Evolutionary conservation across 2,888 invertebrate species (phyloP).

Genomic region (Ormyrus nitidulus): DNA sequence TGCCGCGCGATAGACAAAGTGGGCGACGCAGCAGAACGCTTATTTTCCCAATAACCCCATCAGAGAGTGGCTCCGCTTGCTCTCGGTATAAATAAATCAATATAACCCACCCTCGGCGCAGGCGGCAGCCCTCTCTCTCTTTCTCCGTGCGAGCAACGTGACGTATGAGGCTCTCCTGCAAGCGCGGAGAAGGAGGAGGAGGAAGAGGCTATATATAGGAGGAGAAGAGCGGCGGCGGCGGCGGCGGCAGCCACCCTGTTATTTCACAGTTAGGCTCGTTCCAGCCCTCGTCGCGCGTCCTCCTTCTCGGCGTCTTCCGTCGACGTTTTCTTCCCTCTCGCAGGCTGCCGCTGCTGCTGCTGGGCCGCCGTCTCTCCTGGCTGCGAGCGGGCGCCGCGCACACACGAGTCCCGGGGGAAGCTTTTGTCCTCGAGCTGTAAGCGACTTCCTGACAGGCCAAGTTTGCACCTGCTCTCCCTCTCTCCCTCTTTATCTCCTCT

Average conservation of each 20-base stretch:
- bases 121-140: slow-evolving; percentile 60
- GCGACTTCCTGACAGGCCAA: slow-evolving; percentile 75
- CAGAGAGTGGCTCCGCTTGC: slow-evolving; percentile 59
- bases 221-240: slow-evolving; percentile 53
- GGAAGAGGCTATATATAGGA: slow-evolving; percentile 3
- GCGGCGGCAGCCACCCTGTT: slow-evolving; percentile 68
- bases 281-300: slow-evolving; percentile 60
- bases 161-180: slow-evolving; percentile 68
- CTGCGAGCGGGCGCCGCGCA: slow-evolving; percentile 58
- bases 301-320: slow-evolving; percentile 62
- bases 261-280: slow-evolving; percentile 74
- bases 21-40: slow-evolving; percentile 58
- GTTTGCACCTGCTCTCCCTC: slow-evolving; percentile 74
- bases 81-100: slow-evolving; percentile 73
- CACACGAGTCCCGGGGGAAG: slow-evolving; percentile 73
- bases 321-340: slow-evolving; percentile 53
- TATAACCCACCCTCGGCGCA: slow-evolving; percentile 67
- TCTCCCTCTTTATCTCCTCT: slow-evolving; percentile 34
- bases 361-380: slow-evolving; percentile 54
- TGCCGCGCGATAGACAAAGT: slow-evolving; percentile 44
- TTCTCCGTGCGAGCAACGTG: slow-evolving; percentile 62
- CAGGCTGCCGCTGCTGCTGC: slow-evolving; percentile 53
- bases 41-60: slow-evolving; percentile 71
- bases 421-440: slow-evolving; percentile 75
- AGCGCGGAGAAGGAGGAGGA: slow-evolving; percentile 55